phyloP scores from a whole-genome alignment of 2,888 invertebrate genomes.

The Cryptocephalus moraei region DNA sequence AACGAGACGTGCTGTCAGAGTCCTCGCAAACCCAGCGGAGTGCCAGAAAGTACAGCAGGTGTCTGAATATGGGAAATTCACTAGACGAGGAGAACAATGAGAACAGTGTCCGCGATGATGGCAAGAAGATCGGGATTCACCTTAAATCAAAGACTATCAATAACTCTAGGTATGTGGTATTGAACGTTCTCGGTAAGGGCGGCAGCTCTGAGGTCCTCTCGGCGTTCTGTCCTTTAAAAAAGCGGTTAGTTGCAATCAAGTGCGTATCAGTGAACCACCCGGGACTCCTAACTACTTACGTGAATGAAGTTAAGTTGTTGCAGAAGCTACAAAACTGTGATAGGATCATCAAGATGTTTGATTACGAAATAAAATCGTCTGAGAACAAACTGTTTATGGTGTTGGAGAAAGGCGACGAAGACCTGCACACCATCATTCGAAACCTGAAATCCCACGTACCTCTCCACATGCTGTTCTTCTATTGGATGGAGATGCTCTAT shows the following conservation, averaged over 20 bases:
- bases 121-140: too few relatives aligned
- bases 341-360: slow-evolving; percentile 74
- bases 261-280: slow-evolving; percentile 73
- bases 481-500: slow-evolving; percentile 89
- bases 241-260: slow-evolving; percentile 63
- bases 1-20: too few relatives aligned
- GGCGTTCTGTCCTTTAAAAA: slow-evolving; percentile 52
- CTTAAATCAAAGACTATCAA: slow-evolving; percentile 48
- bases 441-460: slow-evolving; percentile 48
- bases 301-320: slow-evolving; percentile 81
- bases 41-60: too few relatives aligned
- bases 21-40: too few relatives aligned
- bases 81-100: too few relatives aligned
- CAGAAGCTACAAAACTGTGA: slow-evolving; percentile 70
- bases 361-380: slow-evolving; percentile 61
- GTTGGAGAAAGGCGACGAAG: slow-evolving; percentile 88
- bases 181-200: slow-evolving; percentile 74
- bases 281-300: slow-evolving; percentile 63
- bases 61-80: too few relatives aligned
- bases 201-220: slow-evolving; percentile 81
- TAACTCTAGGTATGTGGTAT: slow-evolving; percentile 58
- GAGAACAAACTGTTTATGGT: slow-evolving; percentile 68
- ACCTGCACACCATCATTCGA: slow-evolving; percentile 67
- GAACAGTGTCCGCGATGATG: too few relatives aligned
- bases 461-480: slow-evolving; percentile 69